Evolutionary conservation across 2,888 invertebrate genomes (phyloP).

Genomic region (Dichetophora obliterata): DNA sequence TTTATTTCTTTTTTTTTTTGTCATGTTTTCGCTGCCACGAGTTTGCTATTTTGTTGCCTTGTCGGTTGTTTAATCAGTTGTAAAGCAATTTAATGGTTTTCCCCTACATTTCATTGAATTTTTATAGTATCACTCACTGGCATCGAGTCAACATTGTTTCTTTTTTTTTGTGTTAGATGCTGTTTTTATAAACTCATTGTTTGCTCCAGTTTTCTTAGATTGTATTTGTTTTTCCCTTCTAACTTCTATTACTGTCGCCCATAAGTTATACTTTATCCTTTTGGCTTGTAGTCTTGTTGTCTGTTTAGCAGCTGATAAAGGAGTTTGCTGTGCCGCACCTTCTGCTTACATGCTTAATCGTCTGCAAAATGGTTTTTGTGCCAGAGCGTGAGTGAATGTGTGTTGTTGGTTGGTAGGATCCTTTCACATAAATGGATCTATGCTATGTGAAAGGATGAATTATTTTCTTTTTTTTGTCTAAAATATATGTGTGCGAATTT

Average conservation of each 20-base stretch:
- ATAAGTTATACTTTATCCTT: constrained; percentile 32
- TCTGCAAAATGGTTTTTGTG: constrained; percentile 64
- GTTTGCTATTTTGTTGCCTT: constrained; percentile 39
- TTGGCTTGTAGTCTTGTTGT: constrained; percentile 62
- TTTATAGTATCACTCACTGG: background rate
- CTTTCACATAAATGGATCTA: constrained; percentile 8
- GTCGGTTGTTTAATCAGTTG: constrained; percentile 62
- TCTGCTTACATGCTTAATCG: constrained; percentile 61
- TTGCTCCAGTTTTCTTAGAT: constrained; percentile 38
- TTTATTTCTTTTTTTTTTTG: background rate
- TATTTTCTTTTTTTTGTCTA: background rate
- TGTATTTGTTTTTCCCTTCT: constrained; percentile 56
- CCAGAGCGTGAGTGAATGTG: constrained; percentile 20
- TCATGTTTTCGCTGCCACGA: constrained; percentile 11
- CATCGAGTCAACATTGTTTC: background rate
- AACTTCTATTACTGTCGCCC: constrained; percentile 51
- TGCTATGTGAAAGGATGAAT: background rate
- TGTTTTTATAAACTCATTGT: constrained; percentile 31
- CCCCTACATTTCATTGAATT: background rate
- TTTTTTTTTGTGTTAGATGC: background rate
- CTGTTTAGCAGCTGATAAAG: constrained; percentile 68
- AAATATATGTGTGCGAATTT: constrained; percentile 13
- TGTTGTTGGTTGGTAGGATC: constrained; percentile 31
- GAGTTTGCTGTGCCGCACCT: constrained; percentile 44
- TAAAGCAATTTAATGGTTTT: constrained; percentile 56